Base-by-base conservation (phyloP, 1,140 invertebrate genomes). In the Belonocnema kinseyi region DNA sequence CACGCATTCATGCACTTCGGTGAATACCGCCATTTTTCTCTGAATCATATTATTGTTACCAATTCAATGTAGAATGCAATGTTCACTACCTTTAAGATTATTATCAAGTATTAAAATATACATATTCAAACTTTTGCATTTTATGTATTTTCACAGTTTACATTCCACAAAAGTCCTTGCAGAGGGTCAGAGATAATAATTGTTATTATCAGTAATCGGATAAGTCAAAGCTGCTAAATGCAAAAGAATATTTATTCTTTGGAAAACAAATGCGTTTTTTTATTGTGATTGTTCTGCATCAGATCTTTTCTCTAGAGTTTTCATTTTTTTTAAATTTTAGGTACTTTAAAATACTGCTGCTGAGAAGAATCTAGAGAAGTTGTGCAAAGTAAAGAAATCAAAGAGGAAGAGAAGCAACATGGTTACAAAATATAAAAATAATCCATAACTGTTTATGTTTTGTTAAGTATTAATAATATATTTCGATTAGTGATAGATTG, bases 191-290 rank as follows among this genome's bases (percentile, higher is more conserved):
- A 73, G 26, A 53, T 33, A 40, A 53, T 66, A 52, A 75, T 61
- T 75, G 11, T 73, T 33, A 61, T 61, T 61, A 33, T 61, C 33
- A 66, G 33, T 66, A 40, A 16, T 66, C 40, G 61, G 40, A 66
- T 66, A 16, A 46, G 46, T 66, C 26, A 33, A 66, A 66, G 61
- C 61, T 40, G 61, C 61, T 66, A 66, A 56, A 61, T 61, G 58
- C 58, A 61, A 66, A 66, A 66, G 61, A 40, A 66, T 66, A 66
- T 66, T 40, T 66, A 66, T 46, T 66, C 61, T 66, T 66, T 66
- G 61, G 61, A 66, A 16, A 66, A 66, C 33, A 66, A 66, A 66
- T 66, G 33, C 14, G 16, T 16, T 2, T 66, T 61, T 46, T 66
- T 1, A 40, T 5, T 40, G 40, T 16, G 16, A 66, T 19, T 21